phyloP scores from a whole-genome alignment of 2,113 vertebrate species.

The Pollachius pollachius region DNA sequence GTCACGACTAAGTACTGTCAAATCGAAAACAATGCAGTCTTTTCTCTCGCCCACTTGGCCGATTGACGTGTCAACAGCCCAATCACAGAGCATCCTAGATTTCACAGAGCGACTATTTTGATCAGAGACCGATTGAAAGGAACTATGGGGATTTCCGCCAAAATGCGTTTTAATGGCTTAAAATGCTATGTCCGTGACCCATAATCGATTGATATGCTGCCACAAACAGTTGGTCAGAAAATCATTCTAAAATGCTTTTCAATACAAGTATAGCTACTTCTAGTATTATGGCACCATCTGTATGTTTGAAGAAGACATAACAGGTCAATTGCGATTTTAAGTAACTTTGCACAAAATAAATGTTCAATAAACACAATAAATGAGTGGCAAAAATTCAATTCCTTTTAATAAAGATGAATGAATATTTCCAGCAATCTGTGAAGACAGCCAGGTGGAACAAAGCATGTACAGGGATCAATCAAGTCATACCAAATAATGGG shows the following conservation, averaged over 20 bases:
- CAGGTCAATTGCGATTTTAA: background rate
- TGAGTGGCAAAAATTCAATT: background rate
- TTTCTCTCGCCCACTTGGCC: slow-evolving; percentile 21
- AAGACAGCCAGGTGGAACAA: background rate
- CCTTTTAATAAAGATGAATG: background rate
- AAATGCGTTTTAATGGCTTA: too few species aligned
- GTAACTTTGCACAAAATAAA: background rate
- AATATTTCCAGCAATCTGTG: background rate
- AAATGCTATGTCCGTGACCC: too few species aligned
- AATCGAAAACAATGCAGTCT: slow-evolving; percentile 48
- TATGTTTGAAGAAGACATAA: too few species aligned
- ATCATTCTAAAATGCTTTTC: too few species aligned
- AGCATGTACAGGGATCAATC: background rate
- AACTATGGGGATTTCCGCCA: background rate
- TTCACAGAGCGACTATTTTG: slow-evolving; percentile 2
- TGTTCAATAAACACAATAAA: background rate
- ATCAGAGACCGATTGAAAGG: background rate
- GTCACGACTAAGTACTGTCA: slow-evolving; percentile 68
- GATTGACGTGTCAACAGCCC: slow-evolving; percentile 48
- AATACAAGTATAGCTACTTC: too few species aligned
- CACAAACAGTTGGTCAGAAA: too few species aligned
- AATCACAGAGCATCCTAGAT: slow-evolving; percentile 39
- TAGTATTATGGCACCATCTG: too few species aligned
- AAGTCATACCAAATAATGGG: background rate
- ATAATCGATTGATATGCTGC: too few species aligned